phyloP scores from a whole-genome alignment of 2,113 vertebrate genomes.

The Grus americana region DNA sequence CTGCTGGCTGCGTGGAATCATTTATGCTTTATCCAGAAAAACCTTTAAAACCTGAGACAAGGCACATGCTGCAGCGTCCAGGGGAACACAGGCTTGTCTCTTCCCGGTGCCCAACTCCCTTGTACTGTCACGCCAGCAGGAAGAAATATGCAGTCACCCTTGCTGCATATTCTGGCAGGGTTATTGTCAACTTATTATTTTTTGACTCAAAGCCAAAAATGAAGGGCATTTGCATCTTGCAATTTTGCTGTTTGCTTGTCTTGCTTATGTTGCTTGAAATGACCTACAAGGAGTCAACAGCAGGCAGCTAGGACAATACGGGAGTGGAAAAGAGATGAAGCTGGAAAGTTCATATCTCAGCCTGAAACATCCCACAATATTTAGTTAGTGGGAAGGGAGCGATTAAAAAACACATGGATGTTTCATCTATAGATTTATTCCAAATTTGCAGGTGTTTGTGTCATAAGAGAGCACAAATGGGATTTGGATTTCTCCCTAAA shows the following conservation, averaged over 20 bases:
- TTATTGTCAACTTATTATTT: slow-evolving; percentile 62
- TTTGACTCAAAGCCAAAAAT: slow-evolving; percentile 56
- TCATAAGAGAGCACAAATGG: neutral
- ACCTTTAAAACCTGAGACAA: neutral
- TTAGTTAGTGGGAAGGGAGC: neutral
- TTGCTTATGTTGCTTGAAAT: slow-evolving; percentile 55
- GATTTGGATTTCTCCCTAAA: neutral
- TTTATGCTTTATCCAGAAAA: slow-evolving; percentile 27
- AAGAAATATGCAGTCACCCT: slow-evolving; percentile 56
- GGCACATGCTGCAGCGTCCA: neutral
- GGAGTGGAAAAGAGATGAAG: slow-evolving; percentile 17
- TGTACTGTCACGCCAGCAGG: neutral
- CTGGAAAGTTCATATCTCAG: slow-evolving; percentile 17
- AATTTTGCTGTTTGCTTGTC: slow-evolving; percentile 61
- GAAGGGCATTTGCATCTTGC: slow-evolving; percentile 70
- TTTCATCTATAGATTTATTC: slow-evolving; percentile 20
- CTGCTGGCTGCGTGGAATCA: neutral
- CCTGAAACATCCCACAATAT: neutral
- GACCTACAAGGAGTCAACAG: slow-evolving; percentile 58
- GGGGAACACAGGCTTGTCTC: neutral
- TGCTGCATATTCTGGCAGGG: slow-evolving; percentile 58
- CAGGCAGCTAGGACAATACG: slow-evolving; percentile 7
- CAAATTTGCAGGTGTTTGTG: neutral
- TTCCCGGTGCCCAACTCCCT: neutral
- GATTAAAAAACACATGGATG: neutral